A percentile compares a stretch with the other conserved stretches of the same genome.
Conservation (phyloP, 2,797 vertebrate genomes). For the Sebastes iracundus region DNA sequence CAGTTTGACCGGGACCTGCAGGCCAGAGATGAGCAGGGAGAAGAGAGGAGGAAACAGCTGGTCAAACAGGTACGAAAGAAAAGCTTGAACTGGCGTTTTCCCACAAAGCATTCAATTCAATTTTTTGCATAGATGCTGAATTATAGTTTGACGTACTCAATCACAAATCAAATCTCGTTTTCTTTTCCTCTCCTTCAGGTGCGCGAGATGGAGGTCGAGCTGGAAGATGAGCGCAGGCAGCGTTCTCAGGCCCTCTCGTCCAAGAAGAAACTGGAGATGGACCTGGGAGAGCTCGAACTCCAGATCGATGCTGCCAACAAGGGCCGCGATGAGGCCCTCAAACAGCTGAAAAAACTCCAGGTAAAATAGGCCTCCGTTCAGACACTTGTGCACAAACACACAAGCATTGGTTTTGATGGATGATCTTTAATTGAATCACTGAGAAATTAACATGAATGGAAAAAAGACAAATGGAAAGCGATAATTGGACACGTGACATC, state of each 20-base stretch:
- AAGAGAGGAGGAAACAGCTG: conserved; percentile 94
- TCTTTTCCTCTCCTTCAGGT: conserved; percentile 80
- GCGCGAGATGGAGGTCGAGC: conserved; percentile 92
- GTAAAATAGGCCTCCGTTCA: conserved; percentile 63
- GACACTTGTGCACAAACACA: neutral
- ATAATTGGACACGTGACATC: neutral
- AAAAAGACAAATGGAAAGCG: neutral
- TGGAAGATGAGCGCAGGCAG: conserved; percentile 95
- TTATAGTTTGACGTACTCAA: neutral
- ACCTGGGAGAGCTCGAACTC: conserved; percentile 88
- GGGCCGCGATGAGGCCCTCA: conserved; percentile 93
- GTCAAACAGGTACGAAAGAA: conserved; percentile 88
- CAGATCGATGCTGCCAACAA: conserved; percentile 92
- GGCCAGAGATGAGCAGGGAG: conserved; percentile 92
- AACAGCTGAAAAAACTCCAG: conserved; percentile 95
- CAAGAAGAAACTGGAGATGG: conserved; percentile 94
- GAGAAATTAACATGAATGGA: neutral
- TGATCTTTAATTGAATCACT: neutral
- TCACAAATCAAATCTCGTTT: neutral
- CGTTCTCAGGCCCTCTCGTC: conserved; percentile 87
- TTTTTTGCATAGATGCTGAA: neutral
- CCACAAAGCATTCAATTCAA: neutral
- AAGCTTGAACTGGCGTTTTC: neutral
- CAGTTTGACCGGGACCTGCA: conserved; percentile 96
- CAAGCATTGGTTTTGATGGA: neutral